Percentiles rank a stretch among this genome's conserved stretches.
These are phyloP conservation scores for Philopedon plagiatum DNA, from an alignment of 2,888 invertebrate genomes.

Conservation along the genomic window DNA sequence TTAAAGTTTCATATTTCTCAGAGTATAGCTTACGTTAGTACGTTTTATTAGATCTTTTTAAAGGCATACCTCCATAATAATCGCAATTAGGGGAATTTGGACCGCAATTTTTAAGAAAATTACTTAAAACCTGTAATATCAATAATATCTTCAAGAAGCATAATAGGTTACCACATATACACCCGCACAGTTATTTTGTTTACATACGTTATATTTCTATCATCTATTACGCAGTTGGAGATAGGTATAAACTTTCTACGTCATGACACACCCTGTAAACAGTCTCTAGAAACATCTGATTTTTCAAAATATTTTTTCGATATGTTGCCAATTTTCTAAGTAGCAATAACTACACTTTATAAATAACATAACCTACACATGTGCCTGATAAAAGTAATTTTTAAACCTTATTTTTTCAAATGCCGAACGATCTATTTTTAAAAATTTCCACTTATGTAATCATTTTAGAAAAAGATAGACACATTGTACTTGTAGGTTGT, in stretches of 20 bases:
- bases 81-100: too few relatives aligned
- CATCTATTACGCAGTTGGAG: background rate
- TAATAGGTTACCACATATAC: too few relatives aligned
- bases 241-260: background rate
- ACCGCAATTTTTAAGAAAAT: too few relatives aligned
- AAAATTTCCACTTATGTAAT: background rate
- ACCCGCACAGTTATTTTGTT: too few relatives aligned
- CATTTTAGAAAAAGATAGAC: background rate
- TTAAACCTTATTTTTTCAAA: background rate
- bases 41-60: too few relatives aligned
- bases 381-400: background rate
- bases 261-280: background rate
- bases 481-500: too few relatives aligned
- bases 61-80: too few relatives aligned
- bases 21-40: too few relatives aligned
- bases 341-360: background rate
- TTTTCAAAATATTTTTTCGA: background rate
- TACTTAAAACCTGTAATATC: too few relatives aligned
- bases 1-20: too few relatives aligned
- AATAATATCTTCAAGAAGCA: too few relatives aligned
- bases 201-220: too few relatives aligned
- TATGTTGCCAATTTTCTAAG: background rate
- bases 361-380: slow-evolving; percentile 1
- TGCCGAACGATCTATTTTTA: background rate
- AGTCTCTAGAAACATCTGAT: background rate